Evolutionary conservation across 1,140 invertebrate species (phyloP).

Genomic region (Melanaphis sacchari): DNA sequence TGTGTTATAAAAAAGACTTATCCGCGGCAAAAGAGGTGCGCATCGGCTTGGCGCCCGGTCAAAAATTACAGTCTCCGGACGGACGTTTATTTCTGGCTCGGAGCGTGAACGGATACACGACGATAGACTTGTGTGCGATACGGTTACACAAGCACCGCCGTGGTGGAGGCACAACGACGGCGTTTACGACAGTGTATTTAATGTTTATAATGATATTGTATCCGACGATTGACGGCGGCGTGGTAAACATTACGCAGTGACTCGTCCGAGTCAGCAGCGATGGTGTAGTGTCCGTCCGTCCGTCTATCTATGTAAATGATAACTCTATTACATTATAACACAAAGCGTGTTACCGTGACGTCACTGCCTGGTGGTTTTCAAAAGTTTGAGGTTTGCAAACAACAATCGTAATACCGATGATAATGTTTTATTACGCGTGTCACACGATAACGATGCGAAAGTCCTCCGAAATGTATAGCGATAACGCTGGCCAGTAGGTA

Average conservation of each 20-base stretch:
- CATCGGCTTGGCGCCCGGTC: neutral
- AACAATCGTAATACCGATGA: neutral
- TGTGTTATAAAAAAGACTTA: neutral
- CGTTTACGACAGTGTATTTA: too few relatives aligned
- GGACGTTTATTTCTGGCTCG: neutral
- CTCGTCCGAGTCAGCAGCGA: neutral
- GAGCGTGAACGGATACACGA: neutral
- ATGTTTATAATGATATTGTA: neutral
- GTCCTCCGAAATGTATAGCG: neutral
- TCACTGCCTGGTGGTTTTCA: neutral
- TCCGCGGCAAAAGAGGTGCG: neutral
- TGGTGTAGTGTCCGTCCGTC: neutral
- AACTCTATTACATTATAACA: too few relatives aligned
- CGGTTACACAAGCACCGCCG: neutral
- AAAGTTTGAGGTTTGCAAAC: neutral
- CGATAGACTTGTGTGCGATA: neutral
- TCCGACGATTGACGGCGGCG: neutral
- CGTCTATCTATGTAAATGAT: too few relatives aligned
- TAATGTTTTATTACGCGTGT: too few relatives aligned
- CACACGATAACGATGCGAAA: too few relatives aligned
- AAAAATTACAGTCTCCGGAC: neutral
- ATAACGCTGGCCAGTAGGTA: neutral
- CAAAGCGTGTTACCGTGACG: too few relatives aligned
- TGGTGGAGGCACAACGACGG: neutral
- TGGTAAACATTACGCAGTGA: neutral